These are phyloP conservation scores for Vombatus ursinus DNA, from an alignment of 2,113 vertebrate species.

Conservation along the genomic window DNA sequence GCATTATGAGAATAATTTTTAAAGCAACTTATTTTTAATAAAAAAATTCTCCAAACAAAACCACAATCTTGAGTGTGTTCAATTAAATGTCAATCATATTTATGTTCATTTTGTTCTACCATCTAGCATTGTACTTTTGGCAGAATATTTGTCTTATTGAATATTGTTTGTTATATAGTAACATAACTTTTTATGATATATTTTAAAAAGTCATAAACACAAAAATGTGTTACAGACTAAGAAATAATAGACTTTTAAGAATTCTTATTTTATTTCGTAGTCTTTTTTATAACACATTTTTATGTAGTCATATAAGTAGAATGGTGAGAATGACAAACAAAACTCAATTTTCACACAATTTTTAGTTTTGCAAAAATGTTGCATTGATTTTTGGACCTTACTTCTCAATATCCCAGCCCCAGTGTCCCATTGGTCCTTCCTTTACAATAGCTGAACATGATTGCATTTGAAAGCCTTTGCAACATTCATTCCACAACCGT, in stretches of 20 bases:
- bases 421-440: background rate
- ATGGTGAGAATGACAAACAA: background rate
- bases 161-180: background rate
- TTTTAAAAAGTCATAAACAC: background rate
- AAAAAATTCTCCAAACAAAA: background rate
- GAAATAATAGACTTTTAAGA: too few species aligned
- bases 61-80: background rate
- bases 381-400: background rate
- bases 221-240: background rate
- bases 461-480: background rate
- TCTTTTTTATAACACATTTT: too few species aligned
- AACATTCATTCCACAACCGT: background rate
- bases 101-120: background rate
- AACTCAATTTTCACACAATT: background rate
- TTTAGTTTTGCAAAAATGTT: background rate
- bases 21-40: background rate
- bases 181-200: background rate
- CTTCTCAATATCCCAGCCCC: background rate
- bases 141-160: background rate
- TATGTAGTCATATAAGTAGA: background rate
- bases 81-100: background rate
- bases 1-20: background rate
- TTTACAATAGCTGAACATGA: background rate
- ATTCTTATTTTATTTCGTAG: background rate
- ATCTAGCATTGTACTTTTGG: background rate